phyloP scores from a whole-genome alignment of 2,888 invertebrate species.

The Colostygia pectinataria region DNA sequence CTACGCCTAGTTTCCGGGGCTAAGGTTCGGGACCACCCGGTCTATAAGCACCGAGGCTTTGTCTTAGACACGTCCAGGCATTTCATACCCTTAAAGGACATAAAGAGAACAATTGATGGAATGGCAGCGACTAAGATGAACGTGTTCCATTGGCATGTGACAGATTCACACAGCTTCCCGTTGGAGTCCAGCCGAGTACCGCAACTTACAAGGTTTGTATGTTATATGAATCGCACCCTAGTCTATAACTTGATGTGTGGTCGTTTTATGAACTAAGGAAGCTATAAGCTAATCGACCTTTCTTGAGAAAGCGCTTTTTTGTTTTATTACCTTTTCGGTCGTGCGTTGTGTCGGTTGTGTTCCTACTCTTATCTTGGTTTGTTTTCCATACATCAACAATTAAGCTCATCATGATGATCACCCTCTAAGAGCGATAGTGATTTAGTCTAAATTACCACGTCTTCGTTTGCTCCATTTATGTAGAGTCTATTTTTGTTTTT shows the following conservation, averaged over 20 bases:
- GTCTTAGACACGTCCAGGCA: slow-evolving; percentile 95
- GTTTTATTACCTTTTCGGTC: no score
- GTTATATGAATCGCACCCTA: no score
- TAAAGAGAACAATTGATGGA: slow-evolving; percentile 89
- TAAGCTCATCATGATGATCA: no score
- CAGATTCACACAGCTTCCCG: slow-evolving; percentile 96
- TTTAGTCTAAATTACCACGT: no score
- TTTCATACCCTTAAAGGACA: slow-evolving; percentile 88
- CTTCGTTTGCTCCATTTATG: neutral
- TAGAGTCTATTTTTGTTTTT: neutral
- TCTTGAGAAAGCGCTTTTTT: no score
- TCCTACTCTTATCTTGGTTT: no score
- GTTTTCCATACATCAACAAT: no score
- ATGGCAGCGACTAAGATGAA: slow-evolving; percentile 96
- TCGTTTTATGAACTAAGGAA: no score
- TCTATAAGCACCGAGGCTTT: slow-evolving; percentile 92
- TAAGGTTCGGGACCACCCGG: slow-evolving; percentile 89
- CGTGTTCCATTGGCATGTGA: slow-evolving; percentile 96
- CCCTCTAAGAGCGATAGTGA: no score
- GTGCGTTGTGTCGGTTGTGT: no score
- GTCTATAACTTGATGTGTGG: no score
- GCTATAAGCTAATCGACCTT: no score
- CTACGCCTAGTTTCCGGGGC: slow-evolving; percentile 85
- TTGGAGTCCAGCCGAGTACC: slow-evolving; percentile 89
- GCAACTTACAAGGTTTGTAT: slow-evolving; percentile 86